phyloP scores from a whole-genome alignment of 1,140 invertebrate genomes.

The Dendroctonus ponderosae region DNA sequence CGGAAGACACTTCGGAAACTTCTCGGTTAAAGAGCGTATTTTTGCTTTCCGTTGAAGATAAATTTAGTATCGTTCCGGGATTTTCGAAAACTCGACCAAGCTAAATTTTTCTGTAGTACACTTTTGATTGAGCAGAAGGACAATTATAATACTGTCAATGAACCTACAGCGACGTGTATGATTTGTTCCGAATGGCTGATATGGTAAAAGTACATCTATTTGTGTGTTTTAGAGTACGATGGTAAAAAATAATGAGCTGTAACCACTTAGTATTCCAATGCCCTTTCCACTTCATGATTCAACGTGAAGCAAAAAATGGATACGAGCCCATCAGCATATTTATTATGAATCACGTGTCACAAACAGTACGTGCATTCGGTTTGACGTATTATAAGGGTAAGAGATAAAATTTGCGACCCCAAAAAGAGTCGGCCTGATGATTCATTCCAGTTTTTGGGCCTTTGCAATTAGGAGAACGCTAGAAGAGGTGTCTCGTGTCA shows the following conservation, averaged over 20 bases:
- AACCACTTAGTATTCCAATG: constrained; percentile 19
- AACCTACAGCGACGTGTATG: no score
- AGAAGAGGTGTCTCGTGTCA: constrained; percentile 16
- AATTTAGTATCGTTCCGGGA: no score
- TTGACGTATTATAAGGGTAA: constrained; percentile 27
- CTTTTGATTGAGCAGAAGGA: no score
- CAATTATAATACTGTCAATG: no score
- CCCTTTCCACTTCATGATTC: constrained; percentile 26
- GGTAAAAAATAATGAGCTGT: constrained; percentile 7
- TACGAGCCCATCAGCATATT: constrained; percentile 23
- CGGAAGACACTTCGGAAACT: no score
- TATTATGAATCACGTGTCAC: constrained; percentile 29
- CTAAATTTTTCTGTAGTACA: no score
- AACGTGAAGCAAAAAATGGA: constrained; percentile 15
- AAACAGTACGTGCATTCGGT: constrained; percentile 26
- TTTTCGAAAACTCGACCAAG: no score
- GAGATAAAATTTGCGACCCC: constrained; percentile 26
- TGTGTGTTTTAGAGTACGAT: not conserved
- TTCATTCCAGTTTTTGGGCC: constrained; percentile 19
- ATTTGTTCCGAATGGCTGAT: not conserved
- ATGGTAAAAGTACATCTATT: no score
- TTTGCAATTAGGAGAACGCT: constrained; percentile 12
- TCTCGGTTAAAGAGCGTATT: no score
- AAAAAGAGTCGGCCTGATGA: constrained; percentile 21
- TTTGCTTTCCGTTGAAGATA: no score